A percentile compares a stretch with the other conserved stretches of the same genome.
Evolutionary conservation across 64 coral and sea anemone genomes (phyloP).

Genomic region (Platygyra sinensis): DNA sequence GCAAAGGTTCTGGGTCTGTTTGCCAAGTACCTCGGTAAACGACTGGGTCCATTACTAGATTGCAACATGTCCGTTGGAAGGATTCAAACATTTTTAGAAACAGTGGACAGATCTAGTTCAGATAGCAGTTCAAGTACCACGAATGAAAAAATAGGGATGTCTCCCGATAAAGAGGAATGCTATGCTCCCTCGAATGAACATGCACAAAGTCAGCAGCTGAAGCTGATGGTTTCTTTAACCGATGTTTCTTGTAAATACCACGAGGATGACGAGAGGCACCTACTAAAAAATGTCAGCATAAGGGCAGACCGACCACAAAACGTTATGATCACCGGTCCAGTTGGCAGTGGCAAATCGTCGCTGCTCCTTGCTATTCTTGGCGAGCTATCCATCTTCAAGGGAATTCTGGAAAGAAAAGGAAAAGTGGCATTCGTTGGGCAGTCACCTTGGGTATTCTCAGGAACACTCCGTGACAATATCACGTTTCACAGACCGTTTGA

Average conservation of each 20-base stretch:
- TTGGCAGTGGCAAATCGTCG: not conserved
- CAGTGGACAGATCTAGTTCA: not conserved
- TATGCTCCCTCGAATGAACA: not conserved
- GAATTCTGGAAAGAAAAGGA: not conserved
- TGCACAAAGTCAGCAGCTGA: not conserved
- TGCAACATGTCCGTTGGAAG: constrained; percentile 6
- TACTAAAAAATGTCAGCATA: constrained; percentile 4
- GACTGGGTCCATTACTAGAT: not conserved
- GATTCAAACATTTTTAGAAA: not conserved
- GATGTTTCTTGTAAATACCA: not conserved
- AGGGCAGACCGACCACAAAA: not conserved
- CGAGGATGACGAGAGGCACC: not conserved
- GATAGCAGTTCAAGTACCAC: not conserved
- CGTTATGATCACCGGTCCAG: not conserved
- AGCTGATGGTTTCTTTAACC: not conserved
- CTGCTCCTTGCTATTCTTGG: not conserved
- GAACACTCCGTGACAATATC: not conserved
- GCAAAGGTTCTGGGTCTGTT: not conserved
- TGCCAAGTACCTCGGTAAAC: not conserved
- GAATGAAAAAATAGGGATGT: not conserved
- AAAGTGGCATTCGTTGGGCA: constrained; percentile 4
- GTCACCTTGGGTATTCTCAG: constrained; percentile 4
- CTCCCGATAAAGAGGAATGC: not conserved
- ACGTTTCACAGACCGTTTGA: not conserved
- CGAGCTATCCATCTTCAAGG: not conserved